phyloP scores from a whole-genome alignment of 2,113 vertebrate species.

The Macrotus californicus region DNA sequence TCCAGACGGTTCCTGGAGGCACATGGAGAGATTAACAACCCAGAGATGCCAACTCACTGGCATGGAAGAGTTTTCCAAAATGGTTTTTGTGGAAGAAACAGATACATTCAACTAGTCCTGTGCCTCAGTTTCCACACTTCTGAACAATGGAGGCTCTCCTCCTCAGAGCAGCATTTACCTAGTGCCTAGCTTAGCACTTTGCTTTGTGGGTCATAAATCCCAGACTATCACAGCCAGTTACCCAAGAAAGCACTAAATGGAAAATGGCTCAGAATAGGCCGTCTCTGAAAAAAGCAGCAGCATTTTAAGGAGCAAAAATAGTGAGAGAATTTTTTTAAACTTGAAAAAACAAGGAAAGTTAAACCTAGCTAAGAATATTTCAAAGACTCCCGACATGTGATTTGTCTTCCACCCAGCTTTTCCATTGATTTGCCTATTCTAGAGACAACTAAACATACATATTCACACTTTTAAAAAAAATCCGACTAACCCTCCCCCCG shows the following conservation, averaged over 20 bases:
- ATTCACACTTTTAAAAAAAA: neutral
- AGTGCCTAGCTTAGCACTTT: neutral
- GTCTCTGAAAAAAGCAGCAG: slow-evolving; percentile 48
- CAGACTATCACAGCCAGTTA: neutral
- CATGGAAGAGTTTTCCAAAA: slow-evolving; percentile 19
- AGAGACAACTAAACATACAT: neutral
- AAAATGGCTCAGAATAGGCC: slow-evolving; percentile 11
- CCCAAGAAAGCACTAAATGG: slow-evolving; percentile 14
- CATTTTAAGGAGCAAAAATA: slow-evolving; percentile 46
- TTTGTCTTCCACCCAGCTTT: neutral
- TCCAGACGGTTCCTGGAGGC: slow-evolving; percentile 59
- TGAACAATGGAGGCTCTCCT: neutral
- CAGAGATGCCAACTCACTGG: slow-evolving; percentile 13
- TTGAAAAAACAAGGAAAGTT: slow-evolving; percentile 34
- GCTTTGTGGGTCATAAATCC: neutral
- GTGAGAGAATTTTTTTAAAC: slow-evolving; percentile 37
- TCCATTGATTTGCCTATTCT: neutral
- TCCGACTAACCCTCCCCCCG: neutral
- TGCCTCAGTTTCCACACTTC: neutral
- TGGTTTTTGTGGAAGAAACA: neutral
- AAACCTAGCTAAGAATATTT: slow-evolving; percentile 31
- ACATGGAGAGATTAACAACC: slow-evolving; percentile 25
- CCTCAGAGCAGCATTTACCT: neutral
- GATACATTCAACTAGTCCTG: neutral
- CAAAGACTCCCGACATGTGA: neutral